Percentiles rank a stretch among this genome's conserved stretches.
Evolutionary conservation across 64 coral and sea anemone species (phyloP).

Genomic region (Stichodactyla helianthus): DNA sequence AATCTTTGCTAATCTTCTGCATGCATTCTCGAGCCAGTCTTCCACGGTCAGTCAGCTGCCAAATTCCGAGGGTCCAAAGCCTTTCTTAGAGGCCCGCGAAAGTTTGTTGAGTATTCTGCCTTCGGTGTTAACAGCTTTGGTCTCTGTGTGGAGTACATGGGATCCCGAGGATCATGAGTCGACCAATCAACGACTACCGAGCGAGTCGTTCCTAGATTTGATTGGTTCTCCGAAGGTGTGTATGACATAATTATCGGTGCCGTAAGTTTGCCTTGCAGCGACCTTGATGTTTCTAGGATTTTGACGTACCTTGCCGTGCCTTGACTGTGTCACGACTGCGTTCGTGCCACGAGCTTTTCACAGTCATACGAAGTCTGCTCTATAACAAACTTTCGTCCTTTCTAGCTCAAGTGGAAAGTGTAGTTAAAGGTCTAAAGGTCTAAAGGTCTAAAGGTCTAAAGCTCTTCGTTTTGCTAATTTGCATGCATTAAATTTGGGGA

Average conservation of each 20-base stretch:
- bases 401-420: no score
- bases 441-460: no score
- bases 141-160: slow-evolving; percentile 86
- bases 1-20: slow-evolving; percentile 94
- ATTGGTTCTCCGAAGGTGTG: slow-evolving; percentile 84
- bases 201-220: slow-evolving; percentile 43
- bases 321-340: no score
- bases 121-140: slow-evolving; percentile 60
- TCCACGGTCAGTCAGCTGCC: slow-evolving; percentile 56
- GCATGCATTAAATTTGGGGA: no score
- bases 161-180: slow-evolving; percentile 41
- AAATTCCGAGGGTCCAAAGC: slow-evolving; percentile 63
- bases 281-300: no score
- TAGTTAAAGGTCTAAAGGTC: no score
- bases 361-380: no score
- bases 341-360: no score
- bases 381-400: no score
- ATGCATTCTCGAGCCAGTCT: slow-evolving; percentile 84
- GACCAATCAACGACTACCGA: slow-evolving; percentile 48
- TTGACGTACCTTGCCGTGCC: no score
- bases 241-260: neutral
- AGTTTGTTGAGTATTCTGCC: slow-evolving; percentile 79
- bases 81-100: slow-evolving; percentile 82
- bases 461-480: no score
- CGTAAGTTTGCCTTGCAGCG: no score